Evolutionary conservation across 2,797 vertebrate species (phyloP).

Genomic region (Malurus splendens): DNA sequence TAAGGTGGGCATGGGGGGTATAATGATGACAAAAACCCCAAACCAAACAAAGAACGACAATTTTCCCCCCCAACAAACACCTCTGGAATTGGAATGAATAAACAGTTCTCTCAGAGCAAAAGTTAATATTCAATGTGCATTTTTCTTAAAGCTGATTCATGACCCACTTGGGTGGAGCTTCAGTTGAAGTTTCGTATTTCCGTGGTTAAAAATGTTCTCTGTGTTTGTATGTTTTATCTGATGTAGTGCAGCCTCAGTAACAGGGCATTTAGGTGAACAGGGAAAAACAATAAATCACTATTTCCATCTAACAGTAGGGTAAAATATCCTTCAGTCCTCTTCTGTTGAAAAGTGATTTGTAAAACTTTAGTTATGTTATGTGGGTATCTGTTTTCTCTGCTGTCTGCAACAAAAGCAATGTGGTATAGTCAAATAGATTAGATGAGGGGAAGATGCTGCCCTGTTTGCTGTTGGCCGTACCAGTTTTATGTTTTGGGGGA

Average conservation of each 20-base stretch:
- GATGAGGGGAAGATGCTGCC: neutral
- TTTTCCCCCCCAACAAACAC: accelerated
- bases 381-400: neutral
- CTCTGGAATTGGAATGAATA: neutral
- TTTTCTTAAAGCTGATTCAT: neutral
- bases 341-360: neutral
- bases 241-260: neutral
- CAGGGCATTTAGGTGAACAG: neutral
- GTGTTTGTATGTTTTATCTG: neutral
- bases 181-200: neutral
- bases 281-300: neutral
- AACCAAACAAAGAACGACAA: neutral
- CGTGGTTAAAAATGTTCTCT: neutral
- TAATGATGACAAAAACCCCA: neutral
- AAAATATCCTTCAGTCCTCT: neutral
- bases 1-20: neutral
- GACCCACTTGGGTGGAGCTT: neutral
- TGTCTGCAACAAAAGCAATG: neutral
- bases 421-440: neutral
- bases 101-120: neutral
- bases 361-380: neutral
- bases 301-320: neutral
- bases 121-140: neutral
- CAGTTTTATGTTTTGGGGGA: neutral
- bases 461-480: neutral